Conservation (phyloP, 2,113 vertebrate species). For the Macroglossus sobrinus region DNA sequence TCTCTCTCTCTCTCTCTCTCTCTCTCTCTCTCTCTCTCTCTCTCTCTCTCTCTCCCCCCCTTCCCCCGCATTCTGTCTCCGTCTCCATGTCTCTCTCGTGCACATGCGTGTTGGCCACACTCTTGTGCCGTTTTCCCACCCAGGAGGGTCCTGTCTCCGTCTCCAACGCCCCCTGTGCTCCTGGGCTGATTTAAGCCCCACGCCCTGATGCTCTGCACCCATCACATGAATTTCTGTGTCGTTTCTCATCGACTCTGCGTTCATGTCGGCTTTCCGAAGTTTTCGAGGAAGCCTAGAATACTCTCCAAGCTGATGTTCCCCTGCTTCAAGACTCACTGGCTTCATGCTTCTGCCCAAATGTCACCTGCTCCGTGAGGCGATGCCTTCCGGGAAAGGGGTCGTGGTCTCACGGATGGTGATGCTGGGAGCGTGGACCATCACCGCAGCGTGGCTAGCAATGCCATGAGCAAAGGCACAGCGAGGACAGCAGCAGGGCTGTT, state of each 20-base stretch:
- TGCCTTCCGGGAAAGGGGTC: no score
- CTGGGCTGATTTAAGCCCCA: background rate
- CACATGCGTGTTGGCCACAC: background rate
- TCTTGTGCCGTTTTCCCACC: background rate
- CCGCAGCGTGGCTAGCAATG: background rate
- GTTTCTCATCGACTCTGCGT: background rate
- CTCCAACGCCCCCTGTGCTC: background rate
- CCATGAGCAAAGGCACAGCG: background rate
- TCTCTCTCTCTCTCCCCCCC: no score
- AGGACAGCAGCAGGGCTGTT: background rate
- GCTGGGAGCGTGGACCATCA: fast-evolving
- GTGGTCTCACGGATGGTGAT: fast-evolving
- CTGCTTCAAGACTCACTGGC: background rate
- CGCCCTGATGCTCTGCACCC: background rate
- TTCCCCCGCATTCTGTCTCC: no score
- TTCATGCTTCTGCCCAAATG: background rate
- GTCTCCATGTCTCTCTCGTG: background rate
- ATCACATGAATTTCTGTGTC: fast-evolving
- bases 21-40: background rate
- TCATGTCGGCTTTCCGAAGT: background rate
- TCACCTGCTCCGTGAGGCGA: background rate
- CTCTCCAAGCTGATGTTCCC: background rate
- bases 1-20: no score
- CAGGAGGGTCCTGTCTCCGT: background rate
- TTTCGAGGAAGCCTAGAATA: background rate